Base-by-base conservation (phyloP, 2,888 invertebrate genomes). In the Chrysotoxum bicinctum region DNA sequence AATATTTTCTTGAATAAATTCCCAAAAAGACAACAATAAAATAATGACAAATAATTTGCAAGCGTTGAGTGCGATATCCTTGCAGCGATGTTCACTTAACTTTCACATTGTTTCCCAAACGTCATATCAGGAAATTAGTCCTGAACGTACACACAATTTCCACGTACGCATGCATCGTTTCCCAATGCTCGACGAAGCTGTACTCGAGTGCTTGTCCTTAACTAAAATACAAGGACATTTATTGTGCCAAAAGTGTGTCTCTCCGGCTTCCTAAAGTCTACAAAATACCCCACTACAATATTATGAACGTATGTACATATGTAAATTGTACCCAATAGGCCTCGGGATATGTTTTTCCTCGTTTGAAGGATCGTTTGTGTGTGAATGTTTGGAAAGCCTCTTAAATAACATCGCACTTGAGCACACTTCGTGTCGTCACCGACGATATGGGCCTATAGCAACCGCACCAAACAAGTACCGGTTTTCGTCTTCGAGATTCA, bases 61-160 rank as follows among this genome's bases (percentile, higher is more conserved):
- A 70, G 60, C 50, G 58, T 30, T 68, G 52, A 82, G 77, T 64
- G 64, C 14, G 30, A 68, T 58, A 81, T 66, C 58, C 74, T 76
- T 78, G 78, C 70, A 78, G 64, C 69, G 50, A 66, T 79, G 78
- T 37, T 83, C 83, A 83, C 74, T 83, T 72, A 66, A 58, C 73
- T 74, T 78, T 74, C 21, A 45, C 64, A 74, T 72, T 84, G 75
- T 79, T 79, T 79, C 66, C 7, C 58, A 21, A 58, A 16, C 30
- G 30, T 54, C 54, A 32, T 74, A 78, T 74, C 79, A 75, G 74
- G 83, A 79, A 84, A 84, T 84, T 75, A 79, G 83, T 75, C 66
- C 19, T 50, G 14, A 32, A 23, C 23, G 45, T 40, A 30, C 32
- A 16, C 43, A 16, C 69, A 62, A 66, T 77, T 72, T 60, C 37